Percentiles rank a stretch among this genome's conserved stretches.
Conservation (phyloP, 2,113 vertebrate species). For the Saguinus midas region DNA sequence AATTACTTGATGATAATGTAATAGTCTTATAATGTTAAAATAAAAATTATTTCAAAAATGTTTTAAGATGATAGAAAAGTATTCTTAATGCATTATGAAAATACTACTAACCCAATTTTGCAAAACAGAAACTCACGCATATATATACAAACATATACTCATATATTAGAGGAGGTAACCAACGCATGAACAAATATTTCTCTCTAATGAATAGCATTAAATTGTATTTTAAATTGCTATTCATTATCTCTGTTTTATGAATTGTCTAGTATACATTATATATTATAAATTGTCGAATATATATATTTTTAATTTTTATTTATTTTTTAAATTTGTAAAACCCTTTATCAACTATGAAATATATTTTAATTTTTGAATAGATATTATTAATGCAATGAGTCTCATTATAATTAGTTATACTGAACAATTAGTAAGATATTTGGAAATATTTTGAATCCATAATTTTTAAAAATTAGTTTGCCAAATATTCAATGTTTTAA, state of each 20-base stretch:
- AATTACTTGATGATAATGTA: background rate
- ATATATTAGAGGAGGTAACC: background rate
- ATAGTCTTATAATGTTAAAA: background rate
- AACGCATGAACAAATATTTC: background rate
- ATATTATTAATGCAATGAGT: background rate
- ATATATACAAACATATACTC: background rate
- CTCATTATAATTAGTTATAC: background rate
- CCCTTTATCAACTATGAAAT: background rate
- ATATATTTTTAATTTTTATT: background rate
- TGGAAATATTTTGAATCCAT: background rate
- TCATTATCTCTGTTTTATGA: background rate
- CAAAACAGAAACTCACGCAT: background rate
- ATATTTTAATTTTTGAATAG: background rate
- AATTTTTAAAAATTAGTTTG: background rate
- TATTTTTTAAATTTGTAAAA: background rate
- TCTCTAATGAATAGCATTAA: background rate
- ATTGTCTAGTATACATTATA: too few relatives aligned
- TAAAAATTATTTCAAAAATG: background rate
- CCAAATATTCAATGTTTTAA: background rate
- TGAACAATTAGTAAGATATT: background rate
- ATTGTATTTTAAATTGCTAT: background rate
- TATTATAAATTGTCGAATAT: background rate
- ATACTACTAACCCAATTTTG: background rate
- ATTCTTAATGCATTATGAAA: background rate
- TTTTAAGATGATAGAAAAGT: background rate